Evolutionary conservation across 2,113 vertebrate genomes (phyloP).

Genomic region (Phylloscopus whistleri): DNA sequence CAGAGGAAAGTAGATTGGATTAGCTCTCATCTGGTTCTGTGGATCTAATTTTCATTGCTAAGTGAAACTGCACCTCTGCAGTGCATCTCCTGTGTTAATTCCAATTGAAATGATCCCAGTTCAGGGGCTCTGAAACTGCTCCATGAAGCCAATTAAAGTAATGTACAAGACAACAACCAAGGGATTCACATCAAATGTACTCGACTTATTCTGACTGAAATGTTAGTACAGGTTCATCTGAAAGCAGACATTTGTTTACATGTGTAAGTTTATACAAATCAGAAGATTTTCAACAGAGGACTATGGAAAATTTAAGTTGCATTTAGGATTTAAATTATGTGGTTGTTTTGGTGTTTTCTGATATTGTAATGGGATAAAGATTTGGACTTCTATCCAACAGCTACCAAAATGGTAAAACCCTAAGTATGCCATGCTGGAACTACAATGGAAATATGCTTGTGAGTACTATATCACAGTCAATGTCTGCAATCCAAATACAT

Average conservation of each 20-base stretch:
- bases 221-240: neutral
- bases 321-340: neutral
- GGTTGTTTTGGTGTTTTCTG: neutral
- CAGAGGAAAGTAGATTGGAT: neutral
- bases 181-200: neutral
- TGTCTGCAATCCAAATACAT: neutral
- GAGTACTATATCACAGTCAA: neutral
- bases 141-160: neutral
- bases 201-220: neutral
- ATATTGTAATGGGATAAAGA: neutral
- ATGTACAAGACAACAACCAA: neutral
- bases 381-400: neutral
- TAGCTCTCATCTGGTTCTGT: neutral
- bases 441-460: neutral
- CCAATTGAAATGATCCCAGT: neutral
- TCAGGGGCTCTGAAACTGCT: neutral
- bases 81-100: neutral
- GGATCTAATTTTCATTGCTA: neutral
- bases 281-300: neutral
- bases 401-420: neutral
- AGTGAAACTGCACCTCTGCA: neutral
- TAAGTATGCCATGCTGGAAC: neutral
- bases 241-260: neutral
- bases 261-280: neutral
- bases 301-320: neutral